These are phyloP conservation scores for Xenopus petersii DNA, from an alignment of 2,797 vertebrate genomes.

Conservation along the genomic window DNA sequence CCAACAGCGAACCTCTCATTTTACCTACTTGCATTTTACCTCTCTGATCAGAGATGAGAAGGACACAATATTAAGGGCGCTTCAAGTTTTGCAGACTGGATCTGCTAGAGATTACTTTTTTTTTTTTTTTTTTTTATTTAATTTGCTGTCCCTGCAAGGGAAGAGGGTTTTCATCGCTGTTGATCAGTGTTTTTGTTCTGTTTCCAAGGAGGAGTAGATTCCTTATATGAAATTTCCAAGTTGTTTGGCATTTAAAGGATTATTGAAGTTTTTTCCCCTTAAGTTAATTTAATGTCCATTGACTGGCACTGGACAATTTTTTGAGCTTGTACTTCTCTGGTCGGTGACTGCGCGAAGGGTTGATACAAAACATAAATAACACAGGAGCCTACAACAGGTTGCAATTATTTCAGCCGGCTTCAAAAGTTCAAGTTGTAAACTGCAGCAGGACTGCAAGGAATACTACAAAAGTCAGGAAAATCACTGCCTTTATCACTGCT, in stretches of 20 bases:
- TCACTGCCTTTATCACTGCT: constrained; percentile 62
- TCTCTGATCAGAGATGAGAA: constrained; percentile 51
- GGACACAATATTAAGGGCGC: constrained; percentile 56
- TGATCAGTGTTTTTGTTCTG: constrained; percentile 75
- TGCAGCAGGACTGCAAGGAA: constrained; percentile 81
- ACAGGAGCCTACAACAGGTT: no score
- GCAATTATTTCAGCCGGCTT: constrained; percentile 52
- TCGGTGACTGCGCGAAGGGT: neutral
- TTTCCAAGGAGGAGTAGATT: constrained; percentile 41
- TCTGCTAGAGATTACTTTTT: constrained; percentile 72
- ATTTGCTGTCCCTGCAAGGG: constrained; percentile 24
- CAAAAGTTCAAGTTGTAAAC: constrained; percentile 67
- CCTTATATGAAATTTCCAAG: constrained; percentile 54
- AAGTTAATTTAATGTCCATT: no score
- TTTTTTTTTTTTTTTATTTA: constrained; percentile 44
- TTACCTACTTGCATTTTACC: constrained; percentile 55
- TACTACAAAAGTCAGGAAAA: constrained; percentile 64
- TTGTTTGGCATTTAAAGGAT: constrained; percentile 61
- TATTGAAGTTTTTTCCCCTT: constrained; percentile 27
- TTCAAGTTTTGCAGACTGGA: constrained; percentile 82
- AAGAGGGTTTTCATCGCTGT: constrained; percentile 67
- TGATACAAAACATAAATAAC: neutral
- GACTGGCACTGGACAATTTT: no score
- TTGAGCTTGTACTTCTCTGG: neutral
- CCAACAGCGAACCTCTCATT: constrained; percentile 62